phyloP scores from a whole-genome alignment of 2,888 invertebrate species.

The Lycaena phlaeas region DNA sequence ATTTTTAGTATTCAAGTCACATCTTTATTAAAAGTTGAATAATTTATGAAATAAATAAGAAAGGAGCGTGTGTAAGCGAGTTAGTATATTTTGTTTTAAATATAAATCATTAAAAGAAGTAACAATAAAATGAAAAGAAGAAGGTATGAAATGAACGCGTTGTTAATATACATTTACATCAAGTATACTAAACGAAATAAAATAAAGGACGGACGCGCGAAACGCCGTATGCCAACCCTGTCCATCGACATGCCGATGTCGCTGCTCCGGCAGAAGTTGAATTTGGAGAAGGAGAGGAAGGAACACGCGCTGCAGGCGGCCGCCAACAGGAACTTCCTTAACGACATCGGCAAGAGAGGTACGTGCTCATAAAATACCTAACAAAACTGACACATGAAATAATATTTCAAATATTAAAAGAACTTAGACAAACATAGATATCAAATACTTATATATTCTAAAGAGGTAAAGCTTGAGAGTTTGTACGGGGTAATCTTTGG shows the following conservation, averaged over 20 bases:
- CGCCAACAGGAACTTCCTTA: constrained; percentile 79
- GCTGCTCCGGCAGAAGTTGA: constrained; percentile 84
- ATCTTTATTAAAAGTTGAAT: background rate
- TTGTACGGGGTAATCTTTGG: too few relatives aligned
- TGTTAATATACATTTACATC: background rate
- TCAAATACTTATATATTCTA: too few relatives aligned
- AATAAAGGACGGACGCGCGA: constrained; percentile 50
- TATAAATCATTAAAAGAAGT: too few relatives aligned
- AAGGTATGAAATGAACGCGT: too few relatives aligned
- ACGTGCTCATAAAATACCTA: constrained; percentile 14
- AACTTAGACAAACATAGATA: too few relatives aligned
- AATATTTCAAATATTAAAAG: too few relatives aligned
- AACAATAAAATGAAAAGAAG: too few relatives aligned
- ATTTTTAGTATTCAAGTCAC: too few relatives aligned
- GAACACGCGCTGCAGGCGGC: constrained; percentile 71
- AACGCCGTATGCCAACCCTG: constrained; percentile 78
- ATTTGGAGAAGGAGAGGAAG: constrained; percentile 84
- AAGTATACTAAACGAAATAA: constrained; percentile 6
- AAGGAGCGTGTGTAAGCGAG: too few relatives aligned
- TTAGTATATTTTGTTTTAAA: too few relatives aligned
- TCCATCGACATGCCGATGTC: constrained; percentile 91
- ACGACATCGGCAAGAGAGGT: constrained; percentile 83
- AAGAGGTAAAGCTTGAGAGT: too few relatives aligned
- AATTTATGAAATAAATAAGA: background rate
- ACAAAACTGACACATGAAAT: too few relatives aligned